phyloP scores from a whole-genome alignment of 1,140 invertebrate species.

The Diachasma alloeum region DNA sequence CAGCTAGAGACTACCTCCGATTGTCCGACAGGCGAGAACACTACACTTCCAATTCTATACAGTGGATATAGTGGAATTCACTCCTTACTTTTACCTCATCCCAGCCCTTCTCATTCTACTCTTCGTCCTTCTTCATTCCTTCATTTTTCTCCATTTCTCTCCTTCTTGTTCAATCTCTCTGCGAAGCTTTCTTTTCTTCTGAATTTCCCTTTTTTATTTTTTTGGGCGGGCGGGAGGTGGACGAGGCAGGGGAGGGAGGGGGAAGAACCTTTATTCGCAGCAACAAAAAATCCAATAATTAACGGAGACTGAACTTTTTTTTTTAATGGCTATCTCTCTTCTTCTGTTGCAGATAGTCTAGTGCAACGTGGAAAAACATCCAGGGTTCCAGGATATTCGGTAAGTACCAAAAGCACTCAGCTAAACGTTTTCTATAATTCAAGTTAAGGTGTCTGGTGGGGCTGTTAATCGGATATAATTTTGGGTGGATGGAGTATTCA shows the following conservation, averaged over 20 bases:
- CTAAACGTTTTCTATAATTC: not conserved
- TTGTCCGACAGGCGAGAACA: constrained; percentile 41
- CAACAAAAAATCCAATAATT: constrained; percentile 2
- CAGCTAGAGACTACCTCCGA: constrained; percentile 34
- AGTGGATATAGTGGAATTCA: not conserved
- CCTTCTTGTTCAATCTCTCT: not conserved
- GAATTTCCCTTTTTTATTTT: not conserved
- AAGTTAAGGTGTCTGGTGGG: not conserved
- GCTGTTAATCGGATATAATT: not conserved
- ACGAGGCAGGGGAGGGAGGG: too few relatives aligned
- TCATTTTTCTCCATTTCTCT: not conserved
- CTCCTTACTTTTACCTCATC: not conserved
- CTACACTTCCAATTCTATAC: constrained; percentile 29
- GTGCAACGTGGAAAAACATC: not conserved
- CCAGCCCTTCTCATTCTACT: not conserved
- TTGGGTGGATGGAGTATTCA: constrained; percentile 35
- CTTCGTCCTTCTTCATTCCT: not conserved
- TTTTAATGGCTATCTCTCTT: not conserved
- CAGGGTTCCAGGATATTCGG: not conserved
- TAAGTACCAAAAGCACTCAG: constrained; percentile 11
- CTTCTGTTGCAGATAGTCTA: not conserved
- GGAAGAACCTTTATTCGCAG: not conserved
- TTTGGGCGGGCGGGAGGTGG: too few relatives aligned
- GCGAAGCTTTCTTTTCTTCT: not conserved
- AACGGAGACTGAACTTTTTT: not conserved